phyloP scores from a whole-genome alignment of 1,140 invertebrate species.

The Hydropsyche tenuis region DNA sequence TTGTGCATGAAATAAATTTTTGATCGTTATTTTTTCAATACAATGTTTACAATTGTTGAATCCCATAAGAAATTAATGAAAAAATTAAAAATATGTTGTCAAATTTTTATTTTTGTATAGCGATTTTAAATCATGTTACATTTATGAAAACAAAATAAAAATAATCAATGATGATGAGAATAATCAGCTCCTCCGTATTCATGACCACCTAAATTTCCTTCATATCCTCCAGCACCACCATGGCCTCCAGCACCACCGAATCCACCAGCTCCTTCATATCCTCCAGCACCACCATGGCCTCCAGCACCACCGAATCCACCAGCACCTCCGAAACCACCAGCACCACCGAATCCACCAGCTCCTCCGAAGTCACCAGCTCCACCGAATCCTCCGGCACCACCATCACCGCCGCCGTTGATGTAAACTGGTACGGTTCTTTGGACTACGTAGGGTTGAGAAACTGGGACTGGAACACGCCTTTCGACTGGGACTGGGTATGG shows the following conservation, averaged over 20 bases:
- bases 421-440: constrained; percentile 50
- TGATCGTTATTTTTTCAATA: no score
- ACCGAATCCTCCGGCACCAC: not conserved
- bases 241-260: constrained; percentile 36
- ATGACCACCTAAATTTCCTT: not conserved
- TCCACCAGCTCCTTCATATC: constrained; percentile 43
- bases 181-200: not conserved
- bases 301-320: constrained; percentile 41
- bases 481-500: constrained; percentile 54
- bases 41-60: no score
- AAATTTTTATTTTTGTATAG: no score
- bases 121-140: no score
- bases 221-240: constrained; percentile 13
- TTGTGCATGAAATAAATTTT: no score
- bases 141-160: no score
- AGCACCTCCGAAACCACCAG: constrained; percentile 36
- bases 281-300: constrained; percentile 40
- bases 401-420: constrained; percentile 38
- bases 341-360: constrained; percentile 37
- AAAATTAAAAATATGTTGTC: no score
- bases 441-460: constrained; percentile 46
- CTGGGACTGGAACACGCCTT: constrained; percentile 56
- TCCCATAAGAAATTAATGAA: no score
- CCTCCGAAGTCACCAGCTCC: not conserved
- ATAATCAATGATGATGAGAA: no score